Base-by-base conservation (phyloP, 2,113 vertebrate genomes). In the Stomatorhinus ivindoensis region DNA sequence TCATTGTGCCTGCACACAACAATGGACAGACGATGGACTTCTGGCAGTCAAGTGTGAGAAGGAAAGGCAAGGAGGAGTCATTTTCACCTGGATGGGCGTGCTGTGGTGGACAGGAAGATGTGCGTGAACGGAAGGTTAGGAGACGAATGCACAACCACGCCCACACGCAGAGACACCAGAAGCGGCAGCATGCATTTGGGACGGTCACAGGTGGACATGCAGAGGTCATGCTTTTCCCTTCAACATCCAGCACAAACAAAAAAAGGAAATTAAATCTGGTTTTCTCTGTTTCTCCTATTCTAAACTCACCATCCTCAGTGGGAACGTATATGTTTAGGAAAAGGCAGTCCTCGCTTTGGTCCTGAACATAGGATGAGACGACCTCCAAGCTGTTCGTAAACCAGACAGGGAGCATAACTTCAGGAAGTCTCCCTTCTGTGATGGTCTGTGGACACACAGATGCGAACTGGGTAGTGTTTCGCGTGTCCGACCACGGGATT, bases 351-450 rank as follows among this genome's bases (percentile, higher is more conserved):
- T 99, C 99, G 55, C 97, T 99, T 96, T 99, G 99, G 90, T 99
- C 99, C 95, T 99, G 99, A 35, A 99, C 97, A 6, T 98, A 99
- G 3, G 97, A 96, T 17, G 98, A 98, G 93, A 99, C 97, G 93
- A 99, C 95, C 92, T 99, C 99, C 92, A 99, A 95, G 95, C 98
- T 97, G 95, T 98, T 99, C 92, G 98, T 99, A 95, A 99, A 99
- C 99, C 99, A 99, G 91, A 99, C 98, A 0, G 99, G 99, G 93
- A 99, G 97, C 99, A 99, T 99, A 92, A 99, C 98, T 93, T 99
- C 98, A 0, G 98, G 98, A 91, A 99, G 92, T 87, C 98, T 96
- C 92, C 99, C 99, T 91, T 99, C 98, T 89, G 99, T 95, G 92
- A 99, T 97, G 94, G 97, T 99, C 95, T 99, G 99, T 51, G 98